Base-by-base conservation (phyloP, 2,113 vertebrate species). In the Pseudolaguvia tuberculata region DNA sequence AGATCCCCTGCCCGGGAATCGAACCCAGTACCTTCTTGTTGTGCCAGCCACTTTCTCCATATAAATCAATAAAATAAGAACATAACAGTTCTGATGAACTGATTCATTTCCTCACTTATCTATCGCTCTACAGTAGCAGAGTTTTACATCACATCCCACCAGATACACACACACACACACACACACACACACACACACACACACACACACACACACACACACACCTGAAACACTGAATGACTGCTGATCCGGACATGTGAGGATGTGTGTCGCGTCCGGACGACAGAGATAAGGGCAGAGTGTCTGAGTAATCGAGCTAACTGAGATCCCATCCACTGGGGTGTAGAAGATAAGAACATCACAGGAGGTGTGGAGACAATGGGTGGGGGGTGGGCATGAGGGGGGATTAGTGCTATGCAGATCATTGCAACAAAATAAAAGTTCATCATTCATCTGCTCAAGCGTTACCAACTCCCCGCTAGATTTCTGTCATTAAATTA, bases 391-490 rank as follows among this genome's bases (percentile, higher is more conserved):
- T n/a, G n/a, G n/a, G n/a, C n/a, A 52, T 83, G 75, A 50, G 77
- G 75, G 58, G 72, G 81, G 81, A 20, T n/a, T n/a, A 62, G 35
- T 61, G 50, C 62, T 31, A 47, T 53, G 27, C 25, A 35, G n/a
- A 62, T 45, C 71, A 75, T 42, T 79, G 57, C 78, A 82, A 78
- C 76, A 84, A 82, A 83, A 87, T 79, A 84, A 81, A 73, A 81
- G 81, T 87, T 83, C 79, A 85, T 86, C 82, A 79, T 79, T 82
- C 85, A 83, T 87, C 80, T 86, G 80, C 77, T 83, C 67, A 79
- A 75, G 82, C 83, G 83, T 82, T 83, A 81, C 80, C 77, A 69
- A n/a, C n/a, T 77, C 27, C 77, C 51, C 74, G 75, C 52, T 48
- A 53, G 75, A 82, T 82, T 76, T 72, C 42, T 58, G 45, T 79